These are phyloP conservation scores for Hyposmocoma kahamanoa DNA, from an alignment of 1,140 invertebrate genomes.

Conservation along the genomic window DNA sequence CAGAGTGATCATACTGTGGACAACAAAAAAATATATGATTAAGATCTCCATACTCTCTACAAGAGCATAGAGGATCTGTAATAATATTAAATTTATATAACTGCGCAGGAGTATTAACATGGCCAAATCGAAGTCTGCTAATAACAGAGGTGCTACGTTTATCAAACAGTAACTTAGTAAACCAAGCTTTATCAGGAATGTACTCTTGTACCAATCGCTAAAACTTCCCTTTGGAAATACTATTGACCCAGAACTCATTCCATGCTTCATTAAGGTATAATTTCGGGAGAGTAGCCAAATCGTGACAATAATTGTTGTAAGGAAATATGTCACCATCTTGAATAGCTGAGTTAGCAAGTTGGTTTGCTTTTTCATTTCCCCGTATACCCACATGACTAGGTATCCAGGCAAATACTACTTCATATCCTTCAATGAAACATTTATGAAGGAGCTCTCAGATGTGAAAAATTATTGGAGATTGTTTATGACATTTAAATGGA, in stretches of 20 bases:
- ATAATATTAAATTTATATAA: neutral
- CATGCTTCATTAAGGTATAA: neutral
- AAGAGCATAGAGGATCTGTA: neutral
- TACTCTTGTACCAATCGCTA: neutral
- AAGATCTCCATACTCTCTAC: neutral
- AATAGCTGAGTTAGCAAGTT: neutral
- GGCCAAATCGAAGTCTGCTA: neutral
- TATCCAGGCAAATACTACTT: neutral
- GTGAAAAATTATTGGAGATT: slow-evolving; percentile 8
- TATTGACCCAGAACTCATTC: neutral
- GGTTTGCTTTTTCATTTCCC: neutral
- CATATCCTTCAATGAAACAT: neutral
- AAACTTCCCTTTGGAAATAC: neutral
- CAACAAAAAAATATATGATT: neutral
- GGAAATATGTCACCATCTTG: neutral
- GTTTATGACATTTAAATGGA: slow-evolving; percentile 6
- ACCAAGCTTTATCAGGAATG: neutral
- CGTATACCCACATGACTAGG: neutral
- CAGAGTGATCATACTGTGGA: neutral
- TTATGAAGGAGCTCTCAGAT: neutral
- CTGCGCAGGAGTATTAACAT: neutral
- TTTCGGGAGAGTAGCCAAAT: neutral
- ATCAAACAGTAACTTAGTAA: neutral
- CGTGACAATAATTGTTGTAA: neutral
- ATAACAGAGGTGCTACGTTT: neutral